Evolutionary conservation across 1,140 invertebrate genomes (phyloP), one percentile per base, ranked within the genome.

Genomic region (Ericerus pela): DNA sequence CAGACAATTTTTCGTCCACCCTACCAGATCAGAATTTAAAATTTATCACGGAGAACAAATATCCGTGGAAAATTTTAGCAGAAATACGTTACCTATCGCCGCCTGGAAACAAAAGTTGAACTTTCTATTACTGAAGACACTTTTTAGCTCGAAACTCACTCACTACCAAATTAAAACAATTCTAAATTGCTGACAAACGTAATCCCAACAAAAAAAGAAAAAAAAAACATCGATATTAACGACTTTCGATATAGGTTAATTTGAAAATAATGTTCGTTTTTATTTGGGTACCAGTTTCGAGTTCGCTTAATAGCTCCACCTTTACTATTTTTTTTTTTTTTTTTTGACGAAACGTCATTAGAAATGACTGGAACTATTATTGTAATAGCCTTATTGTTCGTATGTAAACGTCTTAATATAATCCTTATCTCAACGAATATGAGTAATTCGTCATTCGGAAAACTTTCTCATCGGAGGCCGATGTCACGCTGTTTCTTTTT

Each of bases 261-360:
- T 47, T 24, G 41, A 47, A 47, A 47, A 47, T 47, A 47, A 47
- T 47, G 41, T 47, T 5, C 41, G 41, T 47, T 47, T n/a, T 47
- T 47, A 47, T 47, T 47, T 47, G 41, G 16, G 22, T 47, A 47
- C 20, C 41, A 10, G 16, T 47, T 12, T 47, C 26, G 8, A 24
- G 22, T 24, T 47, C 10, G 41, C 26, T 47, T 47, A 47, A 47
- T 24, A 24, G 41, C 20, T 6, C 4, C 16, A 22, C 20, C 16
- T 5, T 10, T 8, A 47, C 14, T 41, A 41, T 18, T 18, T 41
- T 24, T 24, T 8, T 47, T 24, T n/a, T 47, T 47, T 47, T 14
- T 38, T 41, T 8, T 18, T 12, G 41, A 22, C 41, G 41, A 33
- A 24, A 47, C 16, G 41, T 47, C 41, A 47, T 47, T 47, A 47